Base-by-base conservation (phyloP, 2,888 invertebrate genomes). In the Hypolimnas misippus region DNA sequence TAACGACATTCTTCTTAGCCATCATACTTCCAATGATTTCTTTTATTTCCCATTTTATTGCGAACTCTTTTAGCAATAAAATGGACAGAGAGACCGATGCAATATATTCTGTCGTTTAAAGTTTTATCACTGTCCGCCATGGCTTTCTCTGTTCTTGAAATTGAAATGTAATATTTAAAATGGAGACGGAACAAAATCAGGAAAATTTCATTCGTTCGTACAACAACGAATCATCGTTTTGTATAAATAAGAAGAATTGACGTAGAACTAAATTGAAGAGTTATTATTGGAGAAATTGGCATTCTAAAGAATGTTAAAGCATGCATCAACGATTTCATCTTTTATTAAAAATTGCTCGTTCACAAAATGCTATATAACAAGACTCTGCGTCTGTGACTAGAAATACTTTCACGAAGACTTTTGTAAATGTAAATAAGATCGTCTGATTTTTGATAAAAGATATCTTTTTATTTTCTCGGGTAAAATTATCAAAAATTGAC, bases 11-110 rank as follows among this genome's bases (percentile, higher is more conserved):
- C 5, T 40, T n/a, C 10, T 10, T 14, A 16, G 10, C 12, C n/a
- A 25, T 54, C 19, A 19, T 1, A 0, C 3, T 42, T 21, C 19
- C 5, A 16, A 14, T 40, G 25, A 42, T 40, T 14, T 29, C 40
- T 29, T 54, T 54, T 21, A 54, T 54, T 42, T 17, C 21, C 3
- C 40, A 6, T 29, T 54, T 54, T 54, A 54, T 54, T 54, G 42
- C 42, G 17, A 42, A 25, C 21, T 16, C 42, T 16, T 38, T 49
- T 14, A 25, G 25, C 49, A 52, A 35, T 42, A 42, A 55, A 55
- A 42, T 42, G 52, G 52, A n/a, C 21, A 19, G 49, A 19, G 12
- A 25, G 40, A n/a, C 40, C 29, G 10, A 40, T 40, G 25, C 40
- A 29, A 42, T 42, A 29, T 16, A 55, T 55, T 8, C 16, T 10